Evolutionary conservation across 2,888 invertebrate species (phyloP), one percentile per base, ranked within the genome.

Genomic region (Epinotia brunnichana): DNA sequence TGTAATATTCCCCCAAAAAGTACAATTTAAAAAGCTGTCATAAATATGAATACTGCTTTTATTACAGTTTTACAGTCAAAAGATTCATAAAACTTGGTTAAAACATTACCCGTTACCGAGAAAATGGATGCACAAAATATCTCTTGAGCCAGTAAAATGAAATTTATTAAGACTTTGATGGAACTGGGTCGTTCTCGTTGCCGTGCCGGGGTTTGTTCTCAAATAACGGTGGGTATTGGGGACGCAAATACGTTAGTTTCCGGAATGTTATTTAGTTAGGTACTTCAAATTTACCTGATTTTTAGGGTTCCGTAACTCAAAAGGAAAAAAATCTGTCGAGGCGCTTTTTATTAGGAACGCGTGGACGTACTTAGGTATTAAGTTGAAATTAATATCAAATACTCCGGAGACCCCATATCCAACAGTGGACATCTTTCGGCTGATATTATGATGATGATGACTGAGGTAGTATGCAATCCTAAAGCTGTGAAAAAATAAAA

Each of bases 81-180:
- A 66, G 35, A 39, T 56, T 67, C 54, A 44, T 56, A 56, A 66
- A 67, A 56, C 17, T 67, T 44, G 54, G 56, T 67, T 67, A 54
- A 53, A 67, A 67, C 66, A 54, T 29, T 56, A 56, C 41, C 19
- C 51, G 11, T 15, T 39, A 29, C 15, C 66, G 41, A 11, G 15
- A 44, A 21, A 56, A 67, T 57, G 56, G 39, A 56, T 41, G 56
- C 56, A 56, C 41, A 44, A 67, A 67, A 44, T 56, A 67, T 54
- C 44, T 67, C 56, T 54, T 57, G 56, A 57, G 66, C 24, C 54
- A 29, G 56, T 67, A 67, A 67, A 67, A 57, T 56, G 11, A 24
- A 41, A 56, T 56, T 67, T 67, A 24, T 67, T 67, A 67, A 67
- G 56, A 19, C 56, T 54, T 54, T 67, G 66, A 67, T 24, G 56